Evolutionary conservation across 92 coral and sea anemone species (phyloP).

Genomic region (Pocillopora grandis): DNA sequence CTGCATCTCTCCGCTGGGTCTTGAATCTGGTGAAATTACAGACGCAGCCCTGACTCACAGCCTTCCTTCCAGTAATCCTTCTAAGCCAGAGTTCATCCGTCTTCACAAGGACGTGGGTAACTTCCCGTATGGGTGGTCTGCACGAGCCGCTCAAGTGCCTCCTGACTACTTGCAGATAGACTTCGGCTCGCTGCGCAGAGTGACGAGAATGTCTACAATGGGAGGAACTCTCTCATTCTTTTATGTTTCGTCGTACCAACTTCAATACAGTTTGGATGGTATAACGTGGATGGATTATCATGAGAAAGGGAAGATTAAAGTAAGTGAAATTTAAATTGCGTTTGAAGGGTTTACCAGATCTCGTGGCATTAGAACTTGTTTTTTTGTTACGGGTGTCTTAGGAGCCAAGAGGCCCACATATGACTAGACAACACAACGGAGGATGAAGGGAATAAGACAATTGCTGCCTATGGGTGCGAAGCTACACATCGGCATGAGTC

Average conservation of each 20-base stretch:
- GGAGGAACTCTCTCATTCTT: constrained; percentile 17
- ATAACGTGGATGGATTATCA: constrained; percentile 62
- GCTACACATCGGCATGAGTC: too few relatives aligned
- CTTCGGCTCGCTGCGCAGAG: constrained; percentile 58
- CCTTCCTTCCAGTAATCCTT: not conserved
- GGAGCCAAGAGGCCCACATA: too few relatives aligned
- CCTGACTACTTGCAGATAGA: constrained; percentile 62
- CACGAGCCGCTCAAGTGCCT: constrained; percentile 14
- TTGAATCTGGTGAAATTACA: constrained; percentile 74
- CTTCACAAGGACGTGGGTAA: constrained; percentile 4
- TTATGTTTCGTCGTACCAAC: constrained; percentile 44
- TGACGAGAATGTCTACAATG: constrained; percentile 59
- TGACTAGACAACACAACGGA: too few relatives aligned
- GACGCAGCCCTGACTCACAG: constrained; percentile 68
- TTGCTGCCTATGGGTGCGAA: too few relatives aligned
- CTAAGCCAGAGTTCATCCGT: constrained; percentile 48
- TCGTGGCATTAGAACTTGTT: too few relatives aligned
- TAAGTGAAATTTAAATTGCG: not conserved
- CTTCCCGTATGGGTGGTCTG: constrained; percentile 60
- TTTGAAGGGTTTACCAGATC: not conserved
- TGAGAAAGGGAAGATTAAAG: constrained; percentile 61
- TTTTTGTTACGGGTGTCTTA: too few relatives aligned
- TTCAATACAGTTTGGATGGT: constrained; percentile 57
- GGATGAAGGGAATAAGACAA: too few relatives aligned
- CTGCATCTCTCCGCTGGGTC: constrained; percentile 76